These are phyloP conservation scores for Patagioenas fasciata DNA, from an alignment of 2,113 vertebrate genomes.

Conservation along the genomic window DNA sequence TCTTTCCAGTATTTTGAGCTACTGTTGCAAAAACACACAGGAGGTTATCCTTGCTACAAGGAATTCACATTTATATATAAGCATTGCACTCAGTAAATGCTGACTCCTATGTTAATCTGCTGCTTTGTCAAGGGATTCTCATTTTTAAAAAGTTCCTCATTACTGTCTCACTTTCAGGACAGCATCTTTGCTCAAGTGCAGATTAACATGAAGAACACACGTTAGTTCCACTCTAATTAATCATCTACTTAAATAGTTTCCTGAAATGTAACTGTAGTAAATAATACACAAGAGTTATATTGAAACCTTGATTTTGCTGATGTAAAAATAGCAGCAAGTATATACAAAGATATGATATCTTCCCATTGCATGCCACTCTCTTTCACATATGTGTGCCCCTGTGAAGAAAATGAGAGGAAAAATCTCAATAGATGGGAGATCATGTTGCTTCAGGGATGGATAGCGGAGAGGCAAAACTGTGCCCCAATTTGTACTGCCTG, in stretches of 20 bases:
- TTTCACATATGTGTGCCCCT: accelerated
- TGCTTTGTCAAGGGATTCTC: not conserved
- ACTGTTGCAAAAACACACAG: not conserved
- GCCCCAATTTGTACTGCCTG: not conserved
- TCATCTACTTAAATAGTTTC: not conserved
- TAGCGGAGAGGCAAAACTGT: not conserved
- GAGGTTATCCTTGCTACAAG: not conserved
- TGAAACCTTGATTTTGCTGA: not conserved
- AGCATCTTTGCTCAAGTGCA: not conserved
- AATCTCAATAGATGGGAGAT: not conserved
- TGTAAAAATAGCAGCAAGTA: not conserved
- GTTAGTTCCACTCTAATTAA: not conserved
- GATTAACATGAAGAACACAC: not conserved
- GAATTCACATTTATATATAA: not conserved
- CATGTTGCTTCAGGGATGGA: not conserved
- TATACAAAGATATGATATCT: not conserved
- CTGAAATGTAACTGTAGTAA: not conserved
- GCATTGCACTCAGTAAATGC: not conserved
- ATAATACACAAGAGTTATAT: not conserved
- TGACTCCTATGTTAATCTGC: not conserved
- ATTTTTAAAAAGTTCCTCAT: not conserved
- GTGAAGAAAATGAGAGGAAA: not conserved
- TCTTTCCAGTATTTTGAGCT: not conserved
- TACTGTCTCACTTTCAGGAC: not conserved
- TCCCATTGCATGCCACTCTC: not conserved